phyloP scores from a whole-genome alignment of 2,113 vertebrate genomes.

The Elanoides forficatus region DNA sequence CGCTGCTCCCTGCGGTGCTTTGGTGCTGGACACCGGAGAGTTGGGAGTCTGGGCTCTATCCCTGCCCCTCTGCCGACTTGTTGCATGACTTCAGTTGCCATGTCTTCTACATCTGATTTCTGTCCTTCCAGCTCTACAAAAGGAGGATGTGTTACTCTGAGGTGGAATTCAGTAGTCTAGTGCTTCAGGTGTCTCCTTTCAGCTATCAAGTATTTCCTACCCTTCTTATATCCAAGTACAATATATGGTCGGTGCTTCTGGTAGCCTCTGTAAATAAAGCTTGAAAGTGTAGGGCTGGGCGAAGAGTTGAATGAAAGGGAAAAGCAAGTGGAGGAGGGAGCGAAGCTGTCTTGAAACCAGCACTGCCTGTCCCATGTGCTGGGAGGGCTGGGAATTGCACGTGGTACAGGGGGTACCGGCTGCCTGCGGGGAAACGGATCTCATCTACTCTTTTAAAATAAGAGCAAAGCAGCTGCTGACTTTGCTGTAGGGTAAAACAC shows the following conservation, averaged over 20 bases:
- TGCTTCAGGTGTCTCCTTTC: not conserved
- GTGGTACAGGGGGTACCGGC: not conserved
- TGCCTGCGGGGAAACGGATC: not conserved
- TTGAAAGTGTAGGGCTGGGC: not conserved
- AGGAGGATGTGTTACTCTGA: not conserved
- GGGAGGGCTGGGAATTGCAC: too few species aligned
- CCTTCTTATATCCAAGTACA: not conserved
- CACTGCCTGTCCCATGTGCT: not conserved
- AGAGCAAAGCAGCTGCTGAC: not conserved
- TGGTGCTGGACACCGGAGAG: not conserved
- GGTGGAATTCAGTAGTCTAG: not conserved
- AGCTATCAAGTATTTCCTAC: not conserved
- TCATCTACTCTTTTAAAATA: not conserved
- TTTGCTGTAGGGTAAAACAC: not conserved
- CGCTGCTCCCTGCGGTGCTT: not conserved
- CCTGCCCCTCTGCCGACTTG: not conserved
- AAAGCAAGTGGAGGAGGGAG: not conserved
- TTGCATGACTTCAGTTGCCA: accelerated
- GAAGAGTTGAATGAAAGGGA: not conserved
- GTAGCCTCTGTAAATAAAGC: not conserved
- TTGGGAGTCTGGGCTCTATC: not conserved
- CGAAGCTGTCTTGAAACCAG: not conserved
- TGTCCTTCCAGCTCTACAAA: not conserved
- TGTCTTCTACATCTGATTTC: not conserved
- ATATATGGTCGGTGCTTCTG: not conserved